These are phyloP conservation scores for Drosophila lowei DNA, from an alignment of 1,140 invertebrate species.

Conservation along the genomic window DNA sequence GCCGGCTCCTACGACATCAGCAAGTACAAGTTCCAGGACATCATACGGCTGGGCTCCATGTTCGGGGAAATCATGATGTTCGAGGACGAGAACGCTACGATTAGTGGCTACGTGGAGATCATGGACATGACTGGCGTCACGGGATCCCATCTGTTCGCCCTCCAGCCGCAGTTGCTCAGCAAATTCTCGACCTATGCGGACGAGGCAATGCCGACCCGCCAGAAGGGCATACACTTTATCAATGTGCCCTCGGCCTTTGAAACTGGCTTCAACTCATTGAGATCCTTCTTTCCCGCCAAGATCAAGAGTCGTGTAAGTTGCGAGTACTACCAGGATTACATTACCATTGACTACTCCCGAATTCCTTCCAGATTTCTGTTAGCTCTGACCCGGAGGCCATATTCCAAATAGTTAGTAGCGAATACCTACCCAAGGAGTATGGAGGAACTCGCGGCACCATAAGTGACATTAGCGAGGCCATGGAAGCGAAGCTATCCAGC, in stretches of 20 bases:
- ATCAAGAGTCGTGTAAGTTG: slow-evolving; percentile 34
- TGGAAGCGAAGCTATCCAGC: slow-evolving; percentile 84
- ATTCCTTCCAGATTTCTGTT: slow-evolving; percentile 61
- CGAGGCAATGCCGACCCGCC: slow-evolving; percentile 85
- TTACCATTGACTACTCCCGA: too few relatives aligned
- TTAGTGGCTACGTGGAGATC: slow-evolving; percentile 78
- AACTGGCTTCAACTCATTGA: slow-evolving; percentile 83
- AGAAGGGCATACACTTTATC: slow-evolving; percentile 84
- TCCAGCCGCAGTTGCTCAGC: slow-evolving; percentile 84
- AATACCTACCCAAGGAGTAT: slow-evolving; percentile 85
- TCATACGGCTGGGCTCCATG: slow-evolving; percentile 77
- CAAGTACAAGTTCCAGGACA: slow-evolving; percentile 76
- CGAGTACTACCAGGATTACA: too few relatives aligned
- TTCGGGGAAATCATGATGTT: slow-evolving; percentile 82
- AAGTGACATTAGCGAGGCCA: slow-evolving; percentile 83
- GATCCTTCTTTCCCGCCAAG: slow-evolving; percentile 80
- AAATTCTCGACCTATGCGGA: slow-evolving; percentile 84
- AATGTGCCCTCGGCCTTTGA: slow-evolving; percentile 84
- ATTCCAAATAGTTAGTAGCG: slow-evolving; percentile 82
- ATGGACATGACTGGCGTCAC: slow-evolving; percentile 83
- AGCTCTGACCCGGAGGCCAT: slow-evolving; percentile 79
- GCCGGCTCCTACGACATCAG: slow-evolving; percentile 72
- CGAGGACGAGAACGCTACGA: slow-evolving; percentile 81
- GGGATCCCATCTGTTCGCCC: slow-evolving; percentile 83
- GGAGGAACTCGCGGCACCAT: slow-evolving; percentile 84